phyloP scores from a whole-genome alignment of 2,113 vertebrate species.

The Tychaedon coryphoeus region DNA sequence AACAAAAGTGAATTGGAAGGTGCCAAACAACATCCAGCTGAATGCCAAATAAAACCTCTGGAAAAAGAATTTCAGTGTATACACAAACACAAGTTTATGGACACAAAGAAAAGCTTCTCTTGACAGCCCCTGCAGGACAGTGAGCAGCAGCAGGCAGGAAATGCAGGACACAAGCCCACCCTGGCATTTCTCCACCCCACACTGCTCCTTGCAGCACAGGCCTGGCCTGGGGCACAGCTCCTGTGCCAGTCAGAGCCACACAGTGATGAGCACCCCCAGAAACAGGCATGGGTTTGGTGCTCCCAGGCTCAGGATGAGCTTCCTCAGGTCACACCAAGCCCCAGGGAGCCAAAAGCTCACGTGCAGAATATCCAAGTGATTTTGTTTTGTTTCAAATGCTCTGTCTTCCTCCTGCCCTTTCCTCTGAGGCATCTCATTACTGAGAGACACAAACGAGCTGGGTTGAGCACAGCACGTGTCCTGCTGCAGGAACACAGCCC shows the following conservation, averaged over 20 bases:
- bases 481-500: background rate
- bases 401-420: background rate
- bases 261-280: background rate
- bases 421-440: background rate
- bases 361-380: background rate
- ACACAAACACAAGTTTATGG: accelerated
- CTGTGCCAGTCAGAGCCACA: background rate
- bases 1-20: background rate
- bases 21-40: background rate
- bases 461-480: background rate
- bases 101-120: background rate
- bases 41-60: background rate
- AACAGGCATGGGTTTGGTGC: background rate
- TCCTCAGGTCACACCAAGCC: background rate
- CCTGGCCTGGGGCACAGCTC: background rate
- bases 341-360: background rate
- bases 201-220: background rate
- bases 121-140: background rate
- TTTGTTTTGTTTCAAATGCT: background rate
- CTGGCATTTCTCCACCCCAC: background rate
- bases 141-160: background rate
- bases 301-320: background rate
- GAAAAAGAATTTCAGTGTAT: background rate
- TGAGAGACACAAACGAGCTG: background rate
- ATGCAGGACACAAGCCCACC: background rate